Evolutionary conservation across 2,888 invertebrate genomes (phyloP).

Genomic region (Campaea margaritaria): DNA sequence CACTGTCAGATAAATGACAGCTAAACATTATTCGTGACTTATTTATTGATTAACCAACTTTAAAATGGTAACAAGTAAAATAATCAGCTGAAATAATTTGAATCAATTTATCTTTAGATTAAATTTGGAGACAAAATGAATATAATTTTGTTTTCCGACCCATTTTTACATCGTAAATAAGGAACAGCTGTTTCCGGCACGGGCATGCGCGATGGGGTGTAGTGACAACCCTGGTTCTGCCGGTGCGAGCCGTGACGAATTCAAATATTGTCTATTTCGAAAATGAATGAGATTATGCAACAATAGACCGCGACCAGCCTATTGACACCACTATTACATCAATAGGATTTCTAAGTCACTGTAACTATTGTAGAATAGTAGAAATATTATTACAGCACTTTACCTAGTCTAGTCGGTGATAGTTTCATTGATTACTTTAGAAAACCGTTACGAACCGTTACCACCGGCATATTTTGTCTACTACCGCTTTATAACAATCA

Average conservation of each 20-base stretch:
- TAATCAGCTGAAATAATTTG: too few species aligned
- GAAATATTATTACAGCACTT: too few species aligned
- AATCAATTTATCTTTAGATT: too few species aligned
- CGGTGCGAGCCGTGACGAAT: conserved; percentile 53
- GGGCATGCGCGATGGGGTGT: conserved; percentile 44
- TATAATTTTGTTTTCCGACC: neutral
- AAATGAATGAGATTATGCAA: conserved; percentile 64
- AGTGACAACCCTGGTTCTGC: conserved; percentile 48
- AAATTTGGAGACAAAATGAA: neutral
- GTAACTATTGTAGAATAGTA: too few species aligned
- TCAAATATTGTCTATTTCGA: conserved; percentile 51
- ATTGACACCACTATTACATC: neutral
- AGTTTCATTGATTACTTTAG: neutral
- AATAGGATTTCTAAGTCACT: too few species aligned
- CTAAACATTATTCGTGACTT: too few species aligned
- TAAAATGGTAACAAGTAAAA: too few species aligned
- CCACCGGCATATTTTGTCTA: conserved; percentile 21
- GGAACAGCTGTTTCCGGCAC: conserved; percentile 27
- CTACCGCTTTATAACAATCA: neutral
- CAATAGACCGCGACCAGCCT: conserved; percentile 36
- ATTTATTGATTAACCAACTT: too few species aligned
- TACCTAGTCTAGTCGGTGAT: too few species aligned
- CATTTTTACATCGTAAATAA: neutral
- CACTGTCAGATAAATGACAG: too few species aligned
- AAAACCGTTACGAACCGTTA: conserved; percentile 38